Conservation (phyloP, 2,888 invertebrate genomes). For the Eupithecia centaureata region DNA sequence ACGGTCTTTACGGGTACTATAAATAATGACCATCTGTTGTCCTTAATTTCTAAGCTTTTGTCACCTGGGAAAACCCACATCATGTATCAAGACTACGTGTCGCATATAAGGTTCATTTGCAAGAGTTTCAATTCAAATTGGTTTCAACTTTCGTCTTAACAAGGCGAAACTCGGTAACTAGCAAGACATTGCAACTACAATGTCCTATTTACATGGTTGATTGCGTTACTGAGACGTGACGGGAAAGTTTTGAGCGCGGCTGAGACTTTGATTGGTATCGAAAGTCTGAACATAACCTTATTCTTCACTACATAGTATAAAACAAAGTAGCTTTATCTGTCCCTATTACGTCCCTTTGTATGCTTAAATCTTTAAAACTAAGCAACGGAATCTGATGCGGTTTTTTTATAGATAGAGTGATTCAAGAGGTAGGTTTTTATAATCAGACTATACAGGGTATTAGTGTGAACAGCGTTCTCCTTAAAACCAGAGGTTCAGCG, state of each 20-base stretch:
- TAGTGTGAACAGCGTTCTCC: too few species aligned
- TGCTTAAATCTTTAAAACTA: too few species aligned
- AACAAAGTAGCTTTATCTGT: too few species aligned
- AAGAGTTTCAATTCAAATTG: slow-evolving; percentile 24
- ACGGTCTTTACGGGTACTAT: too few species aligned
- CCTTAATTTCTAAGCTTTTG: slow-evolving; percentile 1
- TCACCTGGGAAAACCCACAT: slow-evolving; percentile 8
- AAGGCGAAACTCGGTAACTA: slow-evolving; percentile 23
- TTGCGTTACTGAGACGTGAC: slow-evolving; percentile 34
- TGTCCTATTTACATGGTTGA: slow-evolving; percentile 37
- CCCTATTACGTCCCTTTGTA: too few species aligned
- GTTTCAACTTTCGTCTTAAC: slow-evolving; percentile 20
- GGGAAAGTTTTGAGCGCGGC: slow-evolving; percentile 23
- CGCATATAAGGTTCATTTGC: slow-evolving; percentile 1
- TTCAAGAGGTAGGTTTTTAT: too few species aligned
- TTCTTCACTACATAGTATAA: too few species aligned
- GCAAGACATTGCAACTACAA: slow-evolving; percentile 32
- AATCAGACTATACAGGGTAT: too few species aligned
- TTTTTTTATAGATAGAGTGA: too few species aligned
- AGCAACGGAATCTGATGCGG: too few species aligned
- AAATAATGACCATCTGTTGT: too few species aligned
- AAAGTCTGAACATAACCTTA: slow-evolving; percentile 28
- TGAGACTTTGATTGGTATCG: slow-evolving; percentile 31
- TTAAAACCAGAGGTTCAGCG: too few species aligned
- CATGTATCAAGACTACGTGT: neutral